Base-by-base conservation (phyloP, 2,888 invertebrate genomes). In the Acleris sparsana region DNA sequence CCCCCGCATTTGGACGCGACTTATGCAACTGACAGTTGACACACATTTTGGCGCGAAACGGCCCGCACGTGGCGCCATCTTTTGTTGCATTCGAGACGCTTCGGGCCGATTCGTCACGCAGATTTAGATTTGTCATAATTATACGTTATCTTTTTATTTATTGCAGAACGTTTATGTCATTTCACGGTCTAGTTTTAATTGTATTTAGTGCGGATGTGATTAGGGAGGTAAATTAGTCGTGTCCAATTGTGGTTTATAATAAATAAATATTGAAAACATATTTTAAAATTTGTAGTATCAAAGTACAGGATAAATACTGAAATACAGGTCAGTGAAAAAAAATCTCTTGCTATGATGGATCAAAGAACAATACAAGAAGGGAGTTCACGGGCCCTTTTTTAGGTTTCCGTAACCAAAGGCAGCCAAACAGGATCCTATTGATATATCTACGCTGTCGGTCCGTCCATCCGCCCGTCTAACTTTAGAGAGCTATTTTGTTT, bases 41-140 rank as follows among this genome's bases (percentile, higher is more conserved):
- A 84, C 79, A 80, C 68, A 83, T 84, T 86, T 84, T 71, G 81
- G 84, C 85, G 84, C 82, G 77, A 86, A 75, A 70, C 68, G 68
- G 69, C 52, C 57, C 76, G 80, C 88, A 87, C 88, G 88, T 84
- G 86, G 63, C 81, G 86, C 87, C 84, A 85, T 87, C 88, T 87
- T 80, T 87, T 85, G 80, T 83, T 59, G 33, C 29, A 84, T 89
- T 86, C 71, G 85, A 67, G 72, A 63, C 84, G 83, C 79, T 73
- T 72, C 71, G 76, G 72, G 71, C 73, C 33, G 71, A 76, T 87
- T 84, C 69, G 86, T 71, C 69, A 79, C 78, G 80, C 74, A 75
- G 83, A 82, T 83, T 86, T 77, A 76, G 75, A 75, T 78, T 80
- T 80, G 84, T 81, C 78, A 79, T 83, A 81, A 80, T 82, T 80